These are phyloP conservation scores for Carduelis carduelis DNA, from an alignment of 2,797 vertebrate genomes.

Conservation along the genomic window DNA sequence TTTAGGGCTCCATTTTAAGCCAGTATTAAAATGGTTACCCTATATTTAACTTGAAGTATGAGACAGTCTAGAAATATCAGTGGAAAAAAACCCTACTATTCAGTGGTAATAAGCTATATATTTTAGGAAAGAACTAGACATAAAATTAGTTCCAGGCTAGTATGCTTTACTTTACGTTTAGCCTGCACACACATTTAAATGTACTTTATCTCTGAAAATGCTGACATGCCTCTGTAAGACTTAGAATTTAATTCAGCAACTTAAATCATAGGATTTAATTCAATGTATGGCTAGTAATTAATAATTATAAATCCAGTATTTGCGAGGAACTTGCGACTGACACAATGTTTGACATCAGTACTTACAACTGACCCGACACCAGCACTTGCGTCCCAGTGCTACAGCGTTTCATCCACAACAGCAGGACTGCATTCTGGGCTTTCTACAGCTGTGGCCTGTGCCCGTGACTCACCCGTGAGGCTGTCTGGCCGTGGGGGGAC, in stretches of 20 bases:
- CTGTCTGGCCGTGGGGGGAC: constrained; percentile 89
- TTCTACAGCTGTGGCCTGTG: background rate
- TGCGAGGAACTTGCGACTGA: background rate
- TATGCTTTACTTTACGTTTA: background rate
- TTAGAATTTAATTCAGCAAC: background rate
- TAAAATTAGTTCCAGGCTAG: background rate
- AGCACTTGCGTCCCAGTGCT: fast-evolving
- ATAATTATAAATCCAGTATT: background rate
- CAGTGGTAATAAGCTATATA: background rate
- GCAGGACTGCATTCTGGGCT: fast-evolving
- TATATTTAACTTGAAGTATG: background rate
- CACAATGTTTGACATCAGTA: background rate
- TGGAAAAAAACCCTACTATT: background rate
- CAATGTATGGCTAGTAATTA: background rate
- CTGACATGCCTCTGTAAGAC: background rate
- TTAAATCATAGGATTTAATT: background rate
- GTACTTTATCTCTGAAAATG: background rate
- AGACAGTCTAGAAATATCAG: background rate
- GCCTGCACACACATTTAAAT: background rate
- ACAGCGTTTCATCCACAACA: fast-evolving
- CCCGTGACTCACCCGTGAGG: constrained; percentile 86
- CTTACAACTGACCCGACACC: background rate
- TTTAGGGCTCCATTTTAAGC: background rate
- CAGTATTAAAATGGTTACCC: background rate
- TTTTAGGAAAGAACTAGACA: background rate